These are phyloP conservation scores for Catharus fuscescens DNA, from an alignment of 2,113 vertebrate genomes.

Conservation along the genomic window DNA sequence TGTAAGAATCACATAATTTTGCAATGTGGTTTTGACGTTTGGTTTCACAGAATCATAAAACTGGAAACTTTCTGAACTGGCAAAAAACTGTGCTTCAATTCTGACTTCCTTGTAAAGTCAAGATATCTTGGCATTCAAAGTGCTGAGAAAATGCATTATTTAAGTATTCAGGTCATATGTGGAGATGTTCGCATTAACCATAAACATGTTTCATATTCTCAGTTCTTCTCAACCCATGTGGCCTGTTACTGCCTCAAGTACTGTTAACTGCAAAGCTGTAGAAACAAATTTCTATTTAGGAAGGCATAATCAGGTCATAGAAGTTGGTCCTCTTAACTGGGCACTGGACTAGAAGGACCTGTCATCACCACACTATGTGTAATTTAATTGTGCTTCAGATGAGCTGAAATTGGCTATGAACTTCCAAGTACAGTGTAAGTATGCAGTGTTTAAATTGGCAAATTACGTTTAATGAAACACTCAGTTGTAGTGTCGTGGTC, in stretches of 20 bases:
- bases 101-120: not conserved
- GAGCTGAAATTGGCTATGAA: not conserved
- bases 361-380: not conserved
- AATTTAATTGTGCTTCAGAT: not conserved
- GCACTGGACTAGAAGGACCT: not conserved
- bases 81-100: not conserved
- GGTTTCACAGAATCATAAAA: not conserved
- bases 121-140: not conserved
- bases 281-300: not conserved
- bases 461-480: not conserved
- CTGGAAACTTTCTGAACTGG: not conserved
- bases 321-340: not conserved
- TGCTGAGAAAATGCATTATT: not conserved
- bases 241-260: not conserved
- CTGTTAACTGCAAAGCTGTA: not conserved
- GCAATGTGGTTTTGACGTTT: not conserved
- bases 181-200: not conserved
- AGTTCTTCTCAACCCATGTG: not conserved
- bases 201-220: not conserved
- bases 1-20: not conserved
- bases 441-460: not conserved
- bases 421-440: not conserved
- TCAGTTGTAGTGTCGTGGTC: conserved; percentile 73
- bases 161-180: not conserved
- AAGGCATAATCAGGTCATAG: not conserved